A percentile compares a stretch with the other conserved stretches of the same genome.
phyloP scores from a whole-genome alignment of 2,797 vertebrate genomes.

The Myotis daubentonii region DNA sequence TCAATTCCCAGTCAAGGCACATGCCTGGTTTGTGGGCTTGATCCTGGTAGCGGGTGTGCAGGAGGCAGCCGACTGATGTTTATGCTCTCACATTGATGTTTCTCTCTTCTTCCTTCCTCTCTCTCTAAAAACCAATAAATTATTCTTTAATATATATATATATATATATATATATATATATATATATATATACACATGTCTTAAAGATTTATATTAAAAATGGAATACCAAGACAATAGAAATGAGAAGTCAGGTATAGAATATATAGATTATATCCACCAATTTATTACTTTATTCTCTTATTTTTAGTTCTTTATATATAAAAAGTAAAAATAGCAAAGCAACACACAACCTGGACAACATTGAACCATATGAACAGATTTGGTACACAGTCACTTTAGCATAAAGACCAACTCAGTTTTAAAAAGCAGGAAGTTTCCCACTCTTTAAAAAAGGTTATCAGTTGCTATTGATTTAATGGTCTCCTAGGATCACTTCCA shows the following conservation, averaged over 20 bases:
- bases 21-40: background rate
- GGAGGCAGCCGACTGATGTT: background rate
- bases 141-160: background rate
- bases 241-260: conserved; percentile 46
- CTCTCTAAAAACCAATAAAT: background rate
- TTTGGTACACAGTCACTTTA: conserved; percentile 32
- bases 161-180: background rate
- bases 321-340: conserved; percentile 48
- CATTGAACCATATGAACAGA: conserved; percentile 58
- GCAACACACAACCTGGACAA: conserved; percentile 41
- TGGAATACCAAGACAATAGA: conserved; percentile 25
- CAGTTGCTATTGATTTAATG: background rate
- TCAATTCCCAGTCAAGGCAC: background rate
- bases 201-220: conserved; percentile 61
- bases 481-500: conserved; percentile 18
- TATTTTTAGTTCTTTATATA: conserved; percentile 30
- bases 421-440: conserved; percentile 57
- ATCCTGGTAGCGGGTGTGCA: background rate
- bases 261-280: conserved; percentile 26
- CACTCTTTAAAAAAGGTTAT: background rate
- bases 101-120: background rate
- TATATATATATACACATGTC: background rate
- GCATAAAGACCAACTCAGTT: conserved; percentile 33
- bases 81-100: background rate
- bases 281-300: conserved; percentile 59